A percentile compares a stretch with the other conserved stretches of the same genome.
Conservation (phyloP, 2,113 vertebrate species). For the Rhodinocichla rosea region DNA sequence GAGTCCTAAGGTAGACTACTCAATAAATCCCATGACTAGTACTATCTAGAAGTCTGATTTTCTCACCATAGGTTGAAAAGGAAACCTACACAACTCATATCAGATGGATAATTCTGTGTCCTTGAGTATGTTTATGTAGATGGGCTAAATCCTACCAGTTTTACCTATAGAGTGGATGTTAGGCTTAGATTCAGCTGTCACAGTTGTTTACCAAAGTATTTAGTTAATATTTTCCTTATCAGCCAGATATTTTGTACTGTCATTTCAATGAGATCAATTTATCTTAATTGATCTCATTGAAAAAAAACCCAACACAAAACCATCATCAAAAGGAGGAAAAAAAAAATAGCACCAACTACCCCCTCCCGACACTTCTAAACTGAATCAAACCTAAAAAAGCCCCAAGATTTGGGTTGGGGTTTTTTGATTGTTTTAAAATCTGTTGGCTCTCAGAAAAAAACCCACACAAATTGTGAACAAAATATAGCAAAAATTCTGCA, state of each 20-base stretch:
- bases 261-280: too few relatives aligned
- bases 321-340: not conserved
- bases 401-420: rapidly evolving
- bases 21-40: not conserved
- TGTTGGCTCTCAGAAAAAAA: not conserved
- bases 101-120: not conserved
- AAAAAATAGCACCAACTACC: not conserved
- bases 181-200: not conserved
- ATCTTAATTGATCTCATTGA: not conserved
- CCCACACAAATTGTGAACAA: not conserved
- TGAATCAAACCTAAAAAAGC: not conserved
- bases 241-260: not conserved
- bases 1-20: not conserved
- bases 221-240: not conserved
- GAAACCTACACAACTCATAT: not conserved
- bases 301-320: rapidly evolving
- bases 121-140: not conserved
- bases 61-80: not conserved
- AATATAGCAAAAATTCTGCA: not conserved
- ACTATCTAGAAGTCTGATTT: not conserved
- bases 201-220: not conserved
- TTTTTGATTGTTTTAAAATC: not conserved
- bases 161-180: not conserved
- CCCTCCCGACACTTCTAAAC: not conserved
- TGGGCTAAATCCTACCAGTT: not conserved